phyloP scores from a whole-genome alignment of 92 coral and sea anemone genomes.

The Zoanthus sociatus region DNA sequence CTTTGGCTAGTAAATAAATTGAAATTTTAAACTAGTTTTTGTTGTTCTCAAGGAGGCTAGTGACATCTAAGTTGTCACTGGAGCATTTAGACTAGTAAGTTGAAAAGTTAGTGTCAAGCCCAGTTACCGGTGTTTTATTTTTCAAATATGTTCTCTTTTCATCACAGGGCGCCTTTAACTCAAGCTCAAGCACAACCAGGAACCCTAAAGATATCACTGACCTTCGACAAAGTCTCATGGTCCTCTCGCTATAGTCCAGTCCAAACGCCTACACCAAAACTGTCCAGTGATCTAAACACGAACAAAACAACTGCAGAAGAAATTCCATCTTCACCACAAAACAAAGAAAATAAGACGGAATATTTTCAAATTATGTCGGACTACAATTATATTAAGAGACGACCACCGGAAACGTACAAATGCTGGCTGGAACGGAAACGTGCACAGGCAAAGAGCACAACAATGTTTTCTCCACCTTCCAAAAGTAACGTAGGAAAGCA shows the following conservation, averaged over 20 bases:
- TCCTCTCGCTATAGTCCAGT: conserved; percentile 14
- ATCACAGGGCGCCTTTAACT: conserved; percentile 56
- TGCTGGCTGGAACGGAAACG: conserved; percentile 91
- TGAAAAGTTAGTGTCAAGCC: not conserved
- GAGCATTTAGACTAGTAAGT: not conserved
- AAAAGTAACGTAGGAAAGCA: conserved; percentile 72
- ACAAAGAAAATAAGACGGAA: conserved; percentile 35
- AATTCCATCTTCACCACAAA: conserved; percentile 10
- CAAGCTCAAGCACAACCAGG: conserved; percentile 43
- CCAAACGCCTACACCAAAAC: conserved; percentile 18
- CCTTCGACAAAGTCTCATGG: conserved; percentile 4
- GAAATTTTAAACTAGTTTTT: too few species aligned
- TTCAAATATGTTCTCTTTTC: not conserved
- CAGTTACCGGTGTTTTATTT: not conserved
- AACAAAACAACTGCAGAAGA: conserved; percentile 16
- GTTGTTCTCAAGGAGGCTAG: too few species aligned
- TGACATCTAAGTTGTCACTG: not conserved
- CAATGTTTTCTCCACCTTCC: conserved; percentile 71
- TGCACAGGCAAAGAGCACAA: conserved; percentile 61
- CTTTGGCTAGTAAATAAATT: too few species aligned
- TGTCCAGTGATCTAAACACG: conserved; percentile 22
- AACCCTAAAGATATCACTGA: conserved; percentile 62
- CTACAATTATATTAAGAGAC: conserved; percentile 55
- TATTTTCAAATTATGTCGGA: conserved; percentile 48
- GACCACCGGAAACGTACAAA: conserved; percentile 77